Percentiles rank a stretch among this genome's conserved stretches.
Conservation (phyloP, 2,113 vertebrate genomes). For the Cebidichthys violaceus region DNA sequence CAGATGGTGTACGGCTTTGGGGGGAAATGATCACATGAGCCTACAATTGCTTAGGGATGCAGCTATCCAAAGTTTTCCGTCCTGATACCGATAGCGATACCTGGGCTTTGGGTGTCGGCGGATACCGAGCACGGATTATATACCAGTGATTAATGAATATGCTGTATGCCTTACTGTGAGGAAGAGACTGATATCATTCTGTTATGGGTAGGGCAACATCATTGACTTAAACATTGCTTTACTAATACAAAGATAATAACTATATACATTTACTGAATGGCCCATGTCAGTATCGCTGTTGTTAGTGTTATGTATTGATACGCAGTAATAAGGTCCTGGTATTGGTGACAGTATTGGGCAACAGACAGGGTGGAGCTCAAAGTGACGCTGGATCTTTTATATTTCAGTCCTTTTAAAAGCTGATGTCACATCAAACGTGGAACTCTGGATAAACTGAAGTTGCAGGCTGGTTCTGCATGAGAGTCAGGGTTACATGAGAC, state of each 20-base stretch:
- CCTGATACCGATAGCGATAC: neutral
- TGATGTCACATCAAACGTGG: neutral
- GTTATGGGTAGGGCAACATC: neutral
- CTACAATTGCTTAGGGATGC: neutral
- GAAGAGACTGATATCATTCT: neutral
- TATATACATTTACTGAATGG: too few relatives aligned
- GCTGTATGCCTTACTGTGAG: neutral
- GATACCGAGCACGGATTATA: neutral
- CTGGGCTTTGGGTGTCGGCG: neutral
- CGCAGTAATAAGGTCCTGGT: too few relatives aligned
- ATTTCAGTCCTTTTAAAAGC: neutral
- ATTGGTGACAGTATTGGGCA: too few relatives aligned
- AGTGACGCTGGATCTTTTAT: neutral
- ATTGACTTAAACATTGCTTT: neutral
- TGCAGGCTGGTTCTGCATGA: neutral
- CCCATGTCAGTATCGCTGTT: too few relatives aligned
- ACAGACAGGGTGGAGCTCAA: neutral
- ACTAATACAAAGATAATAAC: too few relatives aligned
- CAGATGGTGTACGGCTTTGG: neutral
- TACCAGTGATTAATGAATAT: neutral
- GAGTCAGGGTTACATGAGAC: neutral
- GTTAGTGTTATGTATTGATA: too few relatives aligned
- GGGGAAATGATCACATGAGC: neutral
- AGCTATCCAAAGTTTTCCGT: neutral
- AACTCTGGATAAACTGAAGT: neutral